Evolutionary conservation across 1,140 invertebrate genomes (phyloP).

Genomic region (Agrilus planipennis): DNA sequence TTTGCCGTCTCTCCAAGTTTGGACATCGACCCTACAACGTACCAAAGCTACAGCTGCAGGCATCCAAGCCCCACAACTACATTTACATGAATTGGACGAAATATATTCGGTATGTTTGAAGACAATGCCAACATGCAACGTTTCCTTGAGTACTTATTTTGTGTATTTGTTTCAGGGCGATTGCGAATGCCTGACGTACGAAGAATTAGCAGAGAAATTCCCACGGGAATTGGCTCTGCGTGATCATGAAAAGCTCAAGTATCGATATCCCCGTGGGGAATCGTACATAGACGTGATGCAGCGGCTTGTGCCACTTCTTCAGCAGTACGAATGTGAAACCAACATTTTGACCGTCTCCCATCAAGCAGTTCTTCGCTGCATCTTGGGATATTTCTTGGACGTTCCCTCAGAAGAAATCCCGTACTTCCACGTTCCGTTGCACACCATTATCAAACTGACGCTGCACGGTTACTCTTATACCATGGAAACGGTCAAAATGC

Average conservation of each 20-base stretch:
- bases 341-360: constrained; percentile 83
- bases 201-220: constrained; percentile 82
- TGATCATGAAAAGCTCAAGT: constrained; percentile 84
- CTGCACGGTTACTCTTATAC: constrained; percentile 74
- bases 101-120: constrained; percentile 68
- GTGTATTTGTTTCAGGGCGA: constrained; percentile 54
- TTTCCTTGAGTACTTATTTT: constrained; percentile 1
- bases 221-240: constrained; percentile 84
- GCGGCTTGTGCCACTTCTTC: constrained; percentile 66
- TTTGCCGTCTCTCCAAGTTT: constrained; percentile 60
- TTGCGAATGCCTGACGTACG: constrained; percentile 86
- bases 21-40: constrained; percentile 76
- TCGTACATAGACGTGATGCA: constrained; percentile 80
- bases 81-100: constrained; percentile 74
- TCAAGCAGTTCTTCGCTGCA: constrained; percentile 82
- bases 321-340: constrained; percentile 69
- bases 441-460: constrained; percentile 79
- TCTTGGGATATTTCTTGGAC: constrained; percentile 83
- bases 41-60: constrained; percentile 77
- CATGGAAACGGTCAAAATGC: constrained; percentile 66
- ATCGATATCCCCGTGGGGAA: constrained; percentile 86
- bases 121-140: neutral
- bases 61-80: constrained; percentile 69
- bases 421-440: constrained; percentile 82
- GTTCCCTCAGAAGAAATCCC: constrained; percentile 67